Evolutionary conservation across 2,888 invertebrate genomes (phyloP).

Genomic region (Parthenolecanium corni): DNA sequence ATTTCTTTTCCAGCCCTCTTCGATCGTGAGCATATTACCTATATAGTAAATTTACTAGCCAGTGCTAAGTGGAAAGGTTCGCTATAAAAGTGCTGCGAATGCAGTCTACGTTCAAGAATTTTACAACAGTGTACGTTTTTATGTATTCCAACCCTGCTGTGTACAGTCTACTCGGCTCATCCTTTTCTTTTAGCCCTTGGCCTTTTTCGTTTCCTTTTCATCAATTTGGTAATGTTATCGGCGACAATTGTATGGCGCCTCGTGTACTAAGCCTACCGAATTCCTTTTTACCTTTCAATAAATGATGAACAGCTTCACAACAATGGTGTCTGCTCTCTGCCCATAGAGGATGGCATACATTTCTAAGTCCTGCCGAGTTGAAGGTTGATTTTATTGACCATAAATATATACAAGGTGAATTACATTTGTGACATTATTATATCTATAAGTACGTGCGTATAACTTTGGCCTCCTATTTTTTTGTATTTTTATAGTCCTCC

Average conservation of each 20-base stretch:
- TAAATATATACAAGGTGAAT: constrained; percentile 14
- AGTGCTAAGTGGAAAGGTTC: too few species aligned
- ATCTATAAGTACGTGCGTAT: not conserved
- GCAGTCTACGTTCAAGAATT: too few species aligned
- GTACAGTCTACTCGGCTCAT: too few species aligned
- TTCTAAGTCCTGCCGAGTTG: constrained; percentile 5
- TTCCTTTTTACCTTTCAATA: not conserved
- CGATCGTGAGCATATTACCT: too few species aligned
- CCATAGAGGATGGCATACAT: not conserved
- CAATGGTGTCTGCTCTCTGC: constrained; percentile 6
- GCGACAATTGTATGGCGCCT: not conserved
- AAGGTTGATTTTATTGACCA: constrained; percentile 24
- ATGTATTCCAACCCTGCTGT: too few species aligned
- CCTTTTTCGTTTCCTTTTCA: not conserved
- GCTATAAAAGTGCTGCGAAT: too few species aligned
- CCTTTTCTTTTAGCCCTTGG: not conserved
- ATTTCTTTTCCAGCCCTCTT: too few species aligned
- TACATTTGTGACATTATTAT: constrained; percentile 14
- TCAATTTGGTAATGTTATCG: constrained; percentile 19
- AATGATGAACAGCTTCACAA: not conserved
- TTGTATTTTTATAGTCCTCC: too few species aligned
- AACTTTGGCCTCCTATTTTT: not conserved
- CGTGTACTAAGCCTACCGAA: not conserved
- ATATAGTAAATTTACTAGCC: too few species aligned
- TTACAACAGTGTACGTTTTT: too few species aligned